Evolutionary conservation across 2,113 vertebrate species (phyloP).

Genomic region (Crotalus helleri): DNA sequence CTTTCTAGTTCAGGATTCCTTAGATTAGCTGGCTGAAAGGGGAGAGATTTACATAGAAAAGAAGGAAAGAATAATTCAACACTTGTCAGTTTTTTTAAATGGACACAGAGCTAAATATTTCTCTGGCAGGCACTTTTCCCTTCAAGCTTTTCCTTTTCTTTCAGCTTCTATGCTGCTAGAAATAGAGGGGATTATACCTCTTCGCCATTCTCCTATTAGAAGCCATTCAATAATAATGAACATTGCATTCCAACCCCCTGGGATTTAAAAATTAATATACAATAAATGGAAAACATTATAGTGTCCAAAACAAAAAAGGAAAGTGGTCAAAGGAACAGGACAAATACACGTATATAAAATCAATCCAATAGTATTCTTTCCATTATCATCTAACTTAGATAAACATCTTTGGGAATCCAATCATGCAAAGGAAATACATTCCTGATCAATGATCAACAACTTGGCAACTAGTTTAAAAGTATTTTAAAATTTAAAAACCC

Average conservation of each 20-base stretch:
- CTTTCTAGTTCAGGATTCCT: constrained; percentile 91
- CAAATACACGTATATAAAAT: background rate
- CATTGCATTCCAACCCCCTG: background rate
- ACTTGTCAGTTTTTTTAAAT: background rate
- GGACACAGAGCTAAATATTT: background rate
- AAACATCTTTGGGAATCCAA: background rate
- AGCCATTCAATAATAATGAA: background rate
- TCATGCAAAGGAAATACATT: constrained; percentile 13
- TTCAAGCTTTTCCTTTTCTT: background rate
- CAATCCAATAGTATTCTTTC: background rate
- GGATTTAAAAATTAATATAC: background rate
- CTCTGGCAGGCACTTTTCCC: background rate
- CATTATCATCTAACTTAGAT: background rate
- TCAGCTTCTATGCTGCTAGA: background rate
- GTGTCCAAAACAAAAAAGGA: background rate
- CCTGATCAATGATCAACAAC: background rate
- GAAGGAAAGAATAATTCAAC: constrained; percentile 3
- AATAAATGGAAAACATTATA: background rate
- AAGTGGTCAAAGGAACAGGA: background rate
- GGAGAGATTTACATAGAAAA: constrained; percentile 23
- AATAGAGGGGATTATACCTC: background rate
- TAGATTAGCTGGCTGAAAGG: constrained; percentile 75
- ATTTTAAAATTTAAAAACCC: background rate
- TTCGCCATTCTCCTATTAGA: background rate
- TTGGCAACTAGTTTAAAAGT: background rate